Conservation (phyloP, 2,797 vertebrate species). For the Hippopotamyrus pictus region DNA sequence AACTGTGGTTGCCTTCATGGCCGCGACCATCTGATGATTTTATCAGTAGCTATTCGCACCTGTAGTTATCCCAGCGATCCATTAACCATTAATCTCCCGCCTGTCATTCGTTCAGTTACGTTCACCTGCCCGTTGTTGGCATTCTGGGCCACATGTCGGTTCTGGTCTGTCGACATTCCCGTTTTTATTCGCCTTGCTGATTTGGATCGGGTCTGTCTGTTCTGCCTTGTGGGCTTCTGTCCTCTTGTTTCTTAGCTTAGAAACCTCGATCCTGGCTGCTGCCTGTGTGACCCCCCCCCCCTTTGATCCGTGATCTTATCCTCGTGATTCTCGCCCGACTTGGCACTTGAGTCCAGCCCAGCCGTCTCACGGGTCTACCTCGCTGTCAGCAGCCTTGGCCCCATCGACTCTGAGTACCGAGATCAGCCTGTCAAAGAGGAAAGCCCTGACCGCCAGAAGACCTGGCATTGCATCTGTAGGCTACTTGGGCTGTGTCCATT, state of each 20-base stretch:
- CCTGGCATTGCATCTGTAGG: background rate
- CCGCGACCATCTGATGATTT: background rate
- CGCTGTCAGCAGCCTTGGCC: background rate
- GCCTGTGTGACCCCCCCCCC: background rate
- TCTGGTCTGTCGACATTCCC: background rate
- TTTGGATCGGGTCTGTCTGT: background rate
- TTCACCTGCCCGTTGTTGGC: background rate
- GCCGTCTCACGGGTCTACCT: background rate
- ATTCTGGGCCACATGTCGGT: background rate
- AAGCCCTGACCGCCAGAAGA: background rate
- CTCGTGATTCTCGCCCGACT: background rate
- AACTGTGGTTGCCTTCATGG: background rate
- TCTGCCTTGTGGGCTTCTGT: background rate
- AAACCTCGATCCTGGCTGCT: background rate
- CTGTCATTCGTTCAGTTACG: background rate
- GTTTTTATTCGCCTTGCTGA: background rate
- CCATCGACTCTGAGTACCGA: background rate
- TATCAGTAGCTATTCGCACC: background rate
- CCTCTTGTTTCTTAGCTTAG: constrained; percentile 1
- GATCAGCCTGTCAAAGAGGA: background rate
- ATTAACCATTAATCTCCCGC: background rate
- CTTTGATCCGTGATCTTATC: background rate
- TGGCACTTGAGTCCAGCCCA: background rate
- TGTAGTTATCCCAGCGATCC: background rate
- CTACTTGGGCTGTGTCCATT: background rate